Evolutionary conservation across 2,888 invertebrate species (phyloP), one percentile per base, ranked within the genome.

Genomic region (Torymus texanus): DNA sequence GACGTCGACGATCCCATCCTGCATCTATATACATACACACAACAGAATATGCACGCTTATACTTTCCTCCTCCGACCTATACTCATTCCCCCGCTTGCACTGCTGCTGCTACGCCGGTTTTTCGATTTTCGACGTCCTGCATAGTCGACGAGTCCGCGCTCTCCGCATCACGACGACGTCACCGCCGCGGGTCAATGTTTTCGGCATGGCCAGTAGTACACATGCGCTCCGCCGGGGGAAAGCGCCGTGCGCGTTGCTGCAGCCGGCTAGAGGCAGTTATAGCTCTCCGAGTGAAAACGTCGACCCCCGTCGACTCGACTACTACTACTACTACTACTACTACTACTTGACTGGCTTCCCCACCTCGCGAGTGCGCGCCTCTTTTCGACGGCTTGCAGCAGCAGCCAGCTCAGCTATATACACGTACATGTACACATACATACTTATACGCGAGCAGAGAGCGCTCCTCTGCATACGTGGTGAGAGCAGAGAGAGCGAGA

Each of bases 161-260:
- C 68, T 8, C 14, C 67, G 66, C 29, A 10, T 12, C n/a, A 41
- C 41, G 10, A 5, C 41, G 41, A 21, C 21, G 21, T 21, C 8
- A 8, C 41, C 5, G 29, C 29, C 0, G 29, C 29, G 41, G 63
- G 67, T 56, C 80, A 75, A 87, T 82, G 86, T 87, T 84, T 84
- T 85, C 81, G 62, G 81, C 70, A 84, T 84, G 88, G 85, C 79
- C 84, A 86, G 84, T 87, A 86, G 83, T 13, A 8, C 41, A 41
- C 41, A 8, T 41, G 12, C 3, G 41, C 63, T 18, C 82, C 82
- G 65, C 71, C 85, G 84, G 85, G 87, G 86, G 87, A 88, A 88
- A 88, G 87, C 86, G 84, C 85, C 83, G 82, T 82, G 82, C 75
- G 21, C 65, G 75, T 77, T 78, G 78, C 72, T 59, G 56, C 70